Percentiles rank a stretch among this genome's conserved stretches.
Evolutionary conservation across 1,140 invertebrate genomes (phyloP).

Genomic region (Hirudo medicinalis): DNA sequence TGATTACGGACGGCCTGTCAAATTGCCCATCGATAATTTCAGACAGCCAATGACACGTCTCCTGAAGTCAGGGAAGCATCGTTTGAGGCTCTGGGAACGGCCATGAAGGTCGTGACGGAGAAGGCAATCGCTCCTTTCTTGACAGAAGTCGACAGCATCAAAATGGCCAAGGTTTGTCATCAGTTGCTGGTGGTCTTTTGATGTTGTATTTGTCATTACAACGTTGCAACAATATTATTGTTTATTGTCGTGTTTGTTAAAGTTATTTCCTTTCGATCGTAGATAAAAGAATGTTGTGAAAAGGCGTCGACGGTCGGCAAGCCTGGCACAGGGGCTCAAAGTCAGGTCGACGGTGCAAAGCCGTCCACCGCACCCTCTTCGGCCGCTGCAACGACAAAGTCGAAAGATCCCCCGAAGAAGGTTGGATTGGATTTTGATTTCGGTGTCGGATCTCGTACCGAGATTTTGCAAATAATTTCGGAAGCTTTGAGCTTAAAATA

Average conservation of each 20-base stretch:
- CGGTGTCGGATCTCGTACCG: background rate
- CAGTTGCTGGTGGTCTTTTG: background rate
- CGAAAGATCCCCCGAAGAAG: constrained; percentile 20
- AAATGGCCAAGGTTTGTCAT: constrained; percentile 64
- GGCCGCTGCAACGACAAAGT: constrained; percentile 29
- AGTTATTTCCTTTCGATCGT: constrained; percentile 17
- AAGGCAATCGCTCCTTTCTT: constrained; percentile 61
- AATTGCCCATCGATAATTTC: constrained; percentile 17
- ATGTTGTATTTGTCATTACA: background rate
- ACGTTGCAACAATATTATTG: background rate
- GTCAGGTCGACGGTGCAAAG: constrained; percentile 30
- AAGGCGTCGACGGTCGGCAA: constrained; percentile 68
- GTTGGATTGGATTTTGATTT: constrained; percentile 16
- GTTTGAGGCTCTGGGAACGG: constrained; percentile 73
- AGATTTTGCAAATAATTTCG: too few relatives aligned
- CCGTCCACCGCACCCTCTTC: constrained; percentile 33
- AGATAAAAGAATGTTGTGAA: constrained; percentile 82
- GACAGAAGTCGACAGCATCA: constrained; percentile 68
- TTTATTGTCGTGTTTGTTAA: background rate
- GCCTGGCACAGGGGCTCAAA: constrained; percentile 28
- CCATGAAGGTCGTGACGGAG: constrained; percentile 83
- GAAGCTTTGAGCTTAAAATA: too few relatives aligned
- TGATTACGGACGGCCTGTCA: background rate
- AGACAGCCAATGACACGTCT: constrained; percentile 61
- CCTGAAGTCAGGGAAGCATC: constrained; percentile 41